These are phyloP conservation scores for Enteromius radiatus DNA, from an alignment of 2,797 vertebrate genomes.

Conservation along the genomic window DNA sequence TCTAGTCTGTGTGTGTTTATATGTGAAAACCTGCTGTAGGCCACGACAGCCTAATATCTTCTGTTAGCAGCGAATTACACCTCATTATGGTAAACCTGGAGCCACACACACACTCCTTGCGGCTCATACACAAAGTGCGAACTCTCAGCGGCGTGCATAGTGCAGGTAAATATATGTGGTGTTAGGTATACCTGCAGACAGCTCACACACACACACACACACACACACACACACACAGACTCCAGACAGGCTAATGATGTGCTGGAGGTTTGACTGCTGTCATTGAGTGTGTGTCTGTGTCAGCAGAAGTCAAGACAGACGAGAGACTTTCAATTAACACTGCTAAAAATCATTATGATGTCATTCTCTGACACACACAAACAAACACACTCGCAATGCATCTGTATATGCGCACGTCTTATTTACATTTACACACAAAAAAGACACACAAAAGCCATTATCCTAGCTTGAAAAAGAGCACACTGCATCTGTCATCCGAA, in stretches of 20 bases:
- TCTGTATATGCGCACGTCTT: not conserved
- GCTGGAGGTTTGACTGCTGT: slow-evolving; percentile 47
- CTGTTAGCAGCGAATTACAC: slow-evolving; percentile 72
- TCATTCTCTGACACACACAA: not conserved
- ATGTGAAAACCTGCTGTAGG: slow-evolving; percentile 15
- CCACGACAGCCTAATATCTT: slow-evolving; percentile 65
- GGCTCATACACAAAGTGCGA: slow-evolving; percentile 6
- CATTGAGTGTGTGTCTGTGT: slow-evolving; percentile 40
- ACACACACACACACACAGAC: slow-evolving; percentile 38
- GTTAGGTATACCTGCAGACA: slow-evolving; percentile 25
- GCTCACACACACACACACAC: slow-evolving; percentile 40
- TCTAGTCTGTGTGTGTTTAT: slow-evolving; percentile 9
- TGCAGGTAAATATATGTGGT: slow-evolving; percentile 34
- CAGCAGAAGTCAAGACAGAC: slow-evolving; percentile 49
- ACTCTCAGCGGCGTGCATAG: not conserved
- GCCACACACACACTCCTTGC: slow-evolving; percentile 25
- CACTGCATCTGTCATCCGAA: not conserved
- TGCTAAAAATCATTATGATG: slow-evolving; percentile 36
- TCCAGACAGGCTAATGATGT: slow-evolving; percentile 59
- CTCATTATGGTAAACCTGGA: slow-evolving; percentile 66
- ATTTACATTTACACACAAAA: not conserved
- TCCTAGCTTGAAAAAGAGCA: not conserved
- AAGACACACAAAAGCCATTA: slow-evolving; percentile 12
- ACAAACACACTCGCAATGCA: not conserved
- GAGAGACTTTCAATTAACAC: slow-evolving; percentile 47